Base-by-base conservation (phyloP, 2,888 invertebrate species). In the Phytoseiulus persimilis region DNA sequence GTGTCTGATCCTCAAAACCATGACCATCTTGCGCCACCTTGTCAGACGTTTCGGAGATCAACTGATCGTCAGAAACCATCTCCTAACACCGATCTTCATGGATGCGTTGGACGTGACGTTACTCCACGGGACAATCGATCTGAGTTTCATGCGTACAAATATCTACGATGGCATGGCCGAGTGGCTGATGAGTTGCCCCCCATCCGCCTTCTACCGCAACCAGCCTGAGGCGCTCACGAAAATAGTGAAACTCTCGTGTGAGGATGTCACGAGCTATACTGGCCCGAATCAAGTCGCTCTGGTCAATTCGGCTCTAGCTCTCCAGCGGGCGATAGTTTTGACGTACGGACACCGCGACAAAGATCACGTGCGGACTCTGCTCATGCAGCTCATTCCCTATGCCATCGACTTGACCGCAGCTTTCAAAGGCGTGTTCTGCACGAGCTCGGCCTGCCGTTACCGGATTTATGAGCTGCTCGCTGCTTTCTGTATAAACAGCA, bases 321-420 rank as follows among this genome's bases (percentile, higher is more conserved):
- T 87, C 33, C 87, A 87, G 18, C 31, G 87, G 23, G 32, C 87
- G 11, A 33, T 87, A 6, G 87, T 87, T 14, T n/a, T 87, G 39
- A n/a, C 39, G n/a, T 87, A 87, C 87, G 87, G 87, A 6, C 39
- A 87, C 32, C 87, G 33, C 9, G 87, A 87, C 87, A 39, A 33
- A 31, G 87, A 87, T 33, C 32, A 39, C 33, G 87, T 32, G 5
- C 32, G 87, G 28, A 33, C 28, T 11, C 33, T 87, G 87, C 87
- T 87, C 32, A n/a, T 87, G 45, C 32, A 87, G 18, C 33, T 87
- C 39, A 87, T 87, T 32, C 87, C 87, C 6, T 33, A 33, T 11
- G 45, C 87, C n/a, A 45, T 87, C 39, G 39, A 45, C 9, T 18
- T 87, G 18, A 87, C 87, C n/a, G 28, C n/a, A 11, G 33, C 87